Percentiles rank a stretch among this genome's conserved stretches.
Evolutionary conservation across 2,113 vertebrate genomes (phyloP).

Genomic region (Scomber japonicus): DNA sequence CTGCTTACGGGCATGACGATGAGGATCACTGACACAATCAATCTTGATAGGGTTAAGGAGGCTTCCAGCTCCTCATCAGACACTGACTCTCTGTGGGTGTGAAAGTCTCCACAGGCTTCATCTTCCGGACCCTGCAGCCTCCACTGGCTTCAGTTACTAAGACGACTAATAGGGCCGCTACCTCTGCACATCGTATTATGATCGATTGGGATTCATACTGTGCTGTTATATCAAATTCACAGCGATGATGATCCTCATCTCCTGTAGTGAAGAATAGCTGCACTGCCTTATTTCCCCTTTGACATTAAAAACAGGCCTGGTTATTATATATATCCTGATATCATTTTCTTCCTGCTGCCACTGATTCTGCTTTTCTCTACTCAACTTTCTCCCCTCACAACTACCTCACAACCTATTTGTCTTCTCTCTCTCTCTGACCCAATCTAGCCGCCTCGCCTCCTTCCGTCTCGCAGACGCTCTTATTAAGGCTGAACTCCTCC

Average conservation of each 20-base stretch:
- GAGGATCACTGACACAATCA: conserved; percentile 66
- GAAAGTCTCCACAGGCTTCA: conserved; percentile 33
- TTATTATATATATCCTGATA: conserved; percentile 30
- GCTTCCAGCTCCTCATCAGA: conserved; percentile 61
- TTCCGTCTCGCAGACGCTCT: conserved; percentile 50
- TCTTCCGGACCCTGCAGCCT: conserved; percentile 5
- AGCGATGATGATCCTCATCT: conserved; percentile 41
- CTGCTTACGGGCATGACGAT: conserved; percentile 66
- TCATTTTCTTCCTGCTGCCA: neutral
- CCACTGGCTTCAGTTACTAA: conserved; percentile 37
- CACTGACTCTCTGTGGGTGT: conserved; percentile 42
- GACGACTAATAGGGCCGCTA: conserved; percentile 50
- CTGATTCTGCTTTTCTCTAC: conserved; percentile 9
- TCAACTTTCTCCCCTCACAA: neutral
- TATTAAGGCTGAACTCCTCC: conserved; percentile 75
- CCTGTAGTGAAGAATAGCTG: conserved; percentile 8
- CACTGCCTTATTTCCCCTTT: conserved; percentile 26
- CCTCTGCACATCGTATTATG: conserved; percentile 54
- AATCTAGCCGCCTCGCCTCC: neutral
- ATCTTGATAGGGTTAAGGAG: conserved; percentile 67
- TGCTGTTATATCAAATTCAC: conserved; percentile 63
- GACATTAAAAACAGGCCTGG: conserved; percentile 41
- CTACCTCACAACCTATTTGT: conserved; percentile 13
- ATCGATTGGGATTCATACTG: conserved; percentile 61
- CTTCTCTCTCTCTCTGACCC: conserved; percentile 9